Percentiles rank a stretch among this genome's conserved stretches.
Evolutionary conservation across 2,888 invertebrate genomes (phyloP).

Genomic region (Cephalotes varians): DNA sequence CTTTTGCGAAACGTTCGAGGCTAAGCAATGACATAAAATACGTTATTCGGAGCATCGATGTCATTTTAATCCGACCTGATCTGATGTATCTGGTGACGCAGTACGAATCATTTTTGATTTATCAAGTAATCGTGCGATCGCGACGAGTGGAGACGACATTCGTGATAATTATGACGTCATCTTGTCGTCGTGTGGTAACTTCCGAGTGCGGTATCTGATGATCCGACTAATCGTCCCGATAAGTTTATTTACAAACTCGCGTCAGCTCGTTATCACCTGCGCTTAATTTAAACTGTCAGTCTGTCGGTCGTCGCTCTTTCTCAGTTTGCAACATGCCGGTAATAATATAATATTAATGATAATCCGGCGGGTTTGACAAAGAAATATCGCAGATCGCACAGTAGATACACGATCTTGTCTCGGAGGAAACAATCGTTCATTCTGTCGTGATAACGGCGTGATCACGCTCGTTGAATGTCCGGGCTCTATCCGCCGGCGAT

Average conservation of each 20-base stretch:
- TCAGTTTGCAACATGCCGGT: neutral
- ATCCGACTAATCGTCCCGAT: neutral
- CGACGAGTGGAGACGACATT: neutral
- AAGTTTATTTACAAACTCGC: slow-evolving; percentile 16
- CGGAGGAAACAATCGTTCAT: slow-evolving; percentile 15
- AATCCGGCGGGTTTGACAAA: neutral
- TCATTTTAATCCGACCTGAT: neutral
- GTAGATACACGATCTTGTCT: neutral
- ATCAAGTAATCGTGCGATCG: slow-evolving; percentile 6
- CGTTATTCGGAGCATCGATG: neutral
- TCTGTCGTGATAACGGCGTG: neutral
- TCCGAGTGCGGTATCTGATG: neutral
- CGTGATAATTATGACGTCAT: slow-evolving; percentile 31
- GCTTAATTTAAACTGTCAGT: neutral
- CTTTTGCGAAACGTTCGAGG: slow-evolving; percentile 50
- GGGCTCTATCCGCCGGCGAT: slow-evolving; percentile 25
- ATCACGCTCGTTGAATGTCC: slow-evolving; percentile 32
- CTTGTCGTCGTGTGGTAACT: neutral
- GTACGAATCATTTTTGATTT: slow-evolving; percentile 23
- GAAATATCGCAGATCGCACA: neutral
- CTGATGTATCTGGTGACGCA: neutral
- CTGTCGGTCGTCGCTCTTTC: neutral
- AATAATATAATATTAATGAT: neutral
- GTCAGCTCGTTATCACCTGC: neutral
- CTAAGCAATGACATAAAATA: neutral